Conservation (phyloP, 2,797 vertebrate species). For the Acipenser transmontanus region DNA sequence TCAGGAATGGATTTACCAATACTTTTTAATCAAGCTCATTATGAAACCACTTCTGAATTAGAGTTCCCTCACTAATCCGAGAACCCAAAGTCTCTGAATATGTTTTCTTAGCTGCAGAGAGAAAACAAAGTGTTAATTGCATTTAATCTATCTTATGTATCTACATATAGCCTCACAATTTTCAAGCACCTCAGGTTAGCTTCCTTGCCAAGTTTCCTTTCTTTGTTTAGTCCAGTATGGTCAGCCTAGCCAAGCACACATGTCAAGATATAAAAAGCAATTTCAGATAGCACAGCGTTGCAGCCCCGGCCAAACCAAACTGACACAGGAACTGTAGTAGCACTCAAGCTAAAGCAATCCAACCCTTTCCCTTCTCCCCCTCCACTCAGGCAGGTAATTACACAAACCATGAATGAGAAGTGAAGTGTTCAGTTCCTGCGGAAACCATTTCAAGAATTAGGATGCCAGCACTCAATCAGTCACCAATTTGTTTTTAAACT, state of each 20-base stretch:
- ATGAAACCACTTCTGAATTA: no score
- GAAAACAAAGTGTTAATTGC: not conserved
- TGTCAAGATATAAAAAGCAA: slow-evolving; percentile 47
- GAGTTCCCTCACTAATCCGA: no score
- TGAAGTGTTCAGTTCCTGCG: not conserved
- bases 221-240: slow-evolving; percentile 60
- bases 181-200: slow-evolving; percentile 16
- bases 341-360: slow-evolving; percentile 40
- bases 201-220: slow-evolving; percentile 69
- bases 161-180: not conserved
- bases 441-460: not conserved
- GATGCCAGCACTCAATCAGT: not conserved
- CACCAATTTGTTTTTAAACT: no score
- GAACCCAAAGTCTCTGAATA: no score
- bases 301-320: slow-evolving; percentile 37
- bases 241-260: slow-evolving; percentile 59
- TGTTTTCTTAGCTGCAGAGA: no score
- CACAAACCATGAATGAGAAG: not conserved
- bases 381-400: not conserved
- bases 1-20: no score
- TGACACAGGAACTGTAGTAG: slow-evolving; percentile 41
- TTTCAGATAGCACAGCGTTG: slow-evolving; percentile 35
- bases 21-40: no score
- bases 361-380: slow-evolving; percentile 11
- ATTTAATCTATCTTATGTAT: not conserved